Base-by-base conservation (phyloP, 2,888 invertebrate species). In the Sturmia bella region DNA sequence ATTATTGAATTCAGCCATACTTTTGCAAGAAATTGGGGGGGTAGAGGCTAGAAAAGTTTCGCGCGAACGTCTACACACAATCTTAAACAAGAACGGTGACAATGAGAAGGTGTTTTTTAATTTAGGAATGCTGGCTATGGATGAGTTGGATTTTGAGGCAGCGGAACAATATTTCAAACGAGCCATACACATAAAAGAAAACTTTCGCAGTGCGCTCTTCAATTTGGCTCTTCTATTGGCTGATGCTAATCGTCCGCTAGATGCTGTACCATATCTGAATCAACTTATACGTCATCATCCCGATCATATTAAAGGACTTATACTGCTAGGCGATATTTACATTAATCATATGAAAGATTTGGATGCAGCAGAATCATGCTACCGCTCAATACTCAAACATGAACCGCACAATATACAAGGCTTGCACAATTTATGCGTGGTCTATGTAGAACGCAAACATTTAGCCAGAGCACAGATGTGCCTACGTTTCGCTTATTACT, bases 51-150 rank as follows among this genome's bases (percentile, higher is more conserved):
- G 97, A 77, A 95, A 95, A 89, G 92, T 96, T 19, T 97, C 97
- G 0, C 92, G 95, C 72, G 95, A 96, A 87, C 92, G 98, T 64
- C 93, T 98, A 3, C 92, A 96, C 45, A 96, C 96, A 87, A 93
- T 98, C 41, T 92, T 97, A 57, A 93, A 95, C 85, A 87, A 85
- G 19, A 89, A 89, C 79, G 86, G 94, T 0, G 94, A 94, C 78
- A 98, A 98, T 90, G 97, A 98, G 89, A 93, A 98, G 80, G 96
- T 98, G 5, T 97, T 96, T 91, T 99, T 99, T 91, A 98, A 98
- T 92, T 92, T 98, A 70, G 98, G 98, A 84, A 98, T 99, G 98
- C 92, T 99, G 54, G 96, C 98, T 50, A 98, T 98, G 98, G 98
- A 99, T 90, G 97, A 97, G 87, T 94, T 95, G 52, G 96, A 98